A percentile compares a stretch with the other conserved stretches of the same genome.
phyloP scores from a whole-genome alignment of 2,797 vertebrate genomes.

The Manis javanica region DNA sequence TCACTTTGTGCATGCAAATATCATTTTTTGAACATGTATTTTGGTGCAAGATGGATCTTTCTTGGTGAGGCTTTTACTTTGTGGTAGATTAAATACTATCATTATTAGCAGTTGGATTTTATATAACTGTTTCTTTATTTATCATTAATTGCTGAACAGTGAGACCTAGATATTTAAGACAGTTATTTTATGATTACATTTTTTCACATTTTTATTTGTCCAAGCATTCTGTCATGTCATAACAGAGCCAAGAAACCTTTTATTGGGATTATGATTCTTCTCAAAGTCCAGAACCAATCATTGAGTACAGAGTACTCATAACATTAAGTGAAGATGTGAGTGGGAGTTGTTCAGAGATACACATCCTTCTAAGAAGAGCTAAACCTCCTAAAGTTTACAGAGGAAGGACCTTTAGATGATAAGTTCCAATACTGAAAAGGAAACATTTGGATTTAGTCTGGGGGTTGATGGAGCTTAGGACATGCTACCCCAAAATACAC shows the following conservation, averaged over 20 bases:
- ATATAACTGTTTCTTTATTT: slow-evolving; percentile 35
- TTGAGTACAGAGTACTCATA: background rate
- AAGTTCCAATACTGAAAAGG: background rate
- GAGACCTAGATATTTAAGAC: slow-evolving; percentile 40
- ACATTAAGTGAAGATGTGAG: slow-evolving; percentile 8
- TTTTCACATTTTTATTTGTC: slow-evolving; percentile 60
- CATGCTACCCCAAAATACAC: background rate
- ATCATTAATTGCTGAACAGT: slow-evolving; percentile 53
- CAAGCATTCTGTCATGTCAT: slow-evolving; percentile 36
- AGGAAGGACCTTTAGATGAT: background rate
- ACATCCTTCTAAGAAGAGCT: background rate
- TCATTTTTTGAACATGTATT: slow-evolving; percentile 65
- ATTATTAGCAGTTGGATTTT: slow-evolving; percentile 57
- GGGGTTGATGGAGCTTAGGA: slow-evolving; percentile 13
- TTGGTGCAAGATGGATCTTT: slow-evolving; percentile 61
- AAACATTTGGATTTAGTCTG: slow-evolving; percentile 1
- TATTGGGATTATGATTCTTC: slow-evolving; percentile 31
- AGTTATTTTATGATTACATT: slow-evolving; percentile 45
- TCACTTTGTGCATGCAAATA: slow-evolving; percentile 80
- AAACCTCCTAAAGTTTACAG: background rate
- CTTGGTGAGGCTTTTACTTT: slow-evolving; percentile 48
- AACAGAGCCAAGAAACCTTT: slow-evolving; percentile 55
- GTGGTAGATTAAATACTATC: slow-evolving; percentile 59
- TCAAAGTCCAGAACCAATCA: slow-evolving; percentile 40
- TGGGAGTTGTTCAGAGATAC: background rate